Conservation (phyloP, 2,797 vertebrate species). For the Xiphorhynchus erythropygius region DNA sequence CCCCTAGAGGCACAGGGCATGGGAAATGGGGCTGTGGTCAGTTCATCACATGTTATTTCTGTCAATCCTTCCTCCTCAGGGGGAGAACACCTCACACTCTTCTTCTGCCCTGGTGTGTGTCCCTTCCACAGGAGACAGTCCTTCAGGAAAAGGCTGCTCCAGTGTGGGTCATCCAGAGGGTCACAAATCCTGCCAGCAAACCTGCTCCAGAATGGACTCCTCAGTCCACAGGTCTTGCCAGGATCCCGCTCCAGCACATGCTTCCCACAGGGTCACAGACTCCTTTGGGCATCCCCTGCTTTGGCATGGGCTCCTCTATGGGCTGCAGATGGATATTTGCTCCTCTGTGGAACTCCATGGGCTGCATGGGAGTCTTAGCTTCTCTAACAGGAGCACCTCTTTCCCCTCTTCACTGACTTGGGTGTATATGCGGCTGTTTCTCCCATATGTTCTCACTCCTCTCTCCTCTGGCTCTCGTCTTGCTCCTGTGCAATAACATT, state of each 20-base stretch:
- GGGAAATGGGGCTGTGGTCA: neutral
- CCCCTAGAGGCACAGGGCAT: accelerated
- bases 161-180: neutral
- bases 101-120: neutral
- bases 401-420: neutral
- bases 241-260: too few species aligned
- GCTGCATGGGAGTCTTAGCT: neutral
- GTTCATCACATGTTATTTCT: accelerated
- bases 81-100: neutral
- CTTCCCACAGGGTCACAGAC: neutral
- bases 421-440: neutral
- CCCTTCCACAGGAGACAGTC: neutral
- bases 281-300: accelerated
- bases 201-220: neutral
- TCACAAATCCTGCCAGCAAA: neutral
- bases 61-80: neutral
- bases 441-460: neutral
- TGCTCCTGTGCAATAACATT: neutral
- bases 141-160: neutral
- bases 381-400: accelerated
- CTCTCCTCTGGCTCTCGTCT: neutral
- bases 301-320: accelerated
- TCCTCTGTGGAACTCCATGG: accelerated
- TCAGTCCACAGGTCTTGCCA: neutral
- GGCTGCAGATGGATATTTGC: neutral